These are phyloP conservation scores for Bubo bubo DNA, from an alignment of 2,113 vertebrate species.

Conservation along the genomic window DNA sequence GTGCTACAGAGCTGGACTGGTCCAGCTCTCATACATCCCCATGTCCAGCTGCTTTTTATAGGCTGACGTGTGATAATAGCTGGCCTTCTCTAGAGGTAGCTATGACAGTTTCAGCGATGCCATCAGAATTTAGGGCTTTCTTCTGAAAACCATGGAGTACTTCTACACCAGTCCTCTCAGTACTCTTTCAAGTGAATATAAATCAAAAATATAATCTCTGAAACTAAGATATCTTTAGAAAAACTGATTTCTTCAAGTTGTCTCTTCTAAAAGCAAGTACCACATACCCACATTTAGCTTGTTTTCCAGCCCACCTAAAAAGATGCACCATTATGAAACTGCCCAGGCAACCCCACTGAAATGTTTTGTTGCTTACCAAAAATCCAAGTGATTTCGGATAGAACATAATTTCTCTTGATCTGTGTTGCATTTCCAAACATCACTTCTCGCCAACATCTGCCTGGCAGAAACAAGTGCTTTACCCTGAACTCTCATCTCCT, in stretches of 20 bases:
- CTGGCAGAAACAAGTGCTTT: not conserved
- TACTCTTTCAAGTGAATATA: not conserved
- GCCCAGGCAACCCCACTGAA: not conserved
- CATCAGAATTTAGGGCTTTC: not conserved
- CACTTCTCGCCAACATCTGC: not conserved
- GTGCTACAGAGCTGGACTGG: not conserved
- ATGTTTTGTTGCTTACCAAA: not conserved
- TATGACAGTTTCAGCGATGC: not conserved
- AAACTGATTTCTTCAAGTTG: not conserved
- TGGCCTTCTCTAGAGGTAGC: not conserved
- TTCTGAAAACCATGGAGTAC: not conserved
- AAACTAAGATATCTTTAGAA: not conserved
- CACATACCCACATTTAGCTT: not conserved
- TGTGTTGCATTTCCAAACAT: not conserved
- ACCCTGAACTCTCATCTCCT: not conserved
- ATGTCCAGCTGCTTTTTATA: not conserved
- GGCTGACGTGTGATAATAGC: not conserved
- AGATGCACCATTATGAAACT: not conserved
- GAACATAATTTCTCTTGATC: not conserved
- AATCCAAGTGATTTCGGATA: not conserved
- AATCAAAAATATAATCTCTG: not conserved
- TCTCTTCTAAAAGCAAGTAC: not conserved
- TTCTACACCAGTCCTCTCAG: not conserved
- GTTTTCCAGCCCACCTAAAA: constrained; percentile 6
- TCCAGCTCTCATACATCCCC: not conserved